Evolutionary conservation across 2,888 invertebrate species (phyloP), one percentile per base, ranked within the genome.

Genomic region (Agrotis clavis): DNA sequence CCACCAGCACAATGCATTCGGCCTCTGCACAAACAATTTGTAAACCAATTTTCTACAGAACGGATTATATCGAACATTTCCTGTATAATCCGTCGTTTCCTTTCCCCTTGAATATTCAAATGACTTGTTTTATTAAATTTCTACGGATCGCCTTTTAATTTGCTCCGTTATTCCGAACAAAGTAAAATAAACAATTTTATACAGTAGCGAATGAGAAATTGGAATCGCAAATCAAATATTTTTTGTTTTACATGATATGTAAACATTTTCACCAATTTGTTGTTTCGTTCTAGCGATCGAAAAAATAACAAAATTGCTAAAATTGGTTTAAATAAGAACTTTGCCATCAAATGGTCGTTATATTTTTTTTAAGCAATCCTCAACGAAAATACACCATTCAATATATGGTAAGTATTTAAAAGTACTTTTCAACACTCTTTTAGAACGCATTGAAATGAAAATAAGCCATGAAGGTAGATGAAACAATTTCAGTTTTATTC

Each of bases 91-190:
- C 83, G 72, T 71, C 75, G 79, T 69, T 77, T 74, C 73, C 59
- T 72, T 86, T 76, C 69, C 19, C 83, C 86, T 87, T 89, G 88
- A 90, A 90, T 90, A 91, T 91, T 90, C 88, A 89, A 88, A 87
- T 87, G 77, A 77, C 78, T 84, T 75, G 71, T 75, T 82, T 90
- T 89, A 90, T 89, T 90, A 89, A 89, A 89, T 88, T 84, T 81
- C 65, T 74, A 76, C 74, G 81, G 86, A 89, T 89, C 74, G 86
- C 82, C 82, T 81, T 88, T 89, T 89, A 87, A 88, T 89, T 89
- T 67, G 64, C 62, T 66, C 47, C 50, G 57, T 77, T 62, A 74
- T 81, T 65, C 59, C 50, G 62, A 73, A 41, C 13, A 30, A 62
- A 67, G 54, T 63, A 66, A 80, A 80, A 82, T 74, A 80, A 80